These are phyloP conservation scores for Yoshiicerus persimilis DNA, from an alignment of 1,140 invertebrate species.

Conservation along the genomic window DNA sequence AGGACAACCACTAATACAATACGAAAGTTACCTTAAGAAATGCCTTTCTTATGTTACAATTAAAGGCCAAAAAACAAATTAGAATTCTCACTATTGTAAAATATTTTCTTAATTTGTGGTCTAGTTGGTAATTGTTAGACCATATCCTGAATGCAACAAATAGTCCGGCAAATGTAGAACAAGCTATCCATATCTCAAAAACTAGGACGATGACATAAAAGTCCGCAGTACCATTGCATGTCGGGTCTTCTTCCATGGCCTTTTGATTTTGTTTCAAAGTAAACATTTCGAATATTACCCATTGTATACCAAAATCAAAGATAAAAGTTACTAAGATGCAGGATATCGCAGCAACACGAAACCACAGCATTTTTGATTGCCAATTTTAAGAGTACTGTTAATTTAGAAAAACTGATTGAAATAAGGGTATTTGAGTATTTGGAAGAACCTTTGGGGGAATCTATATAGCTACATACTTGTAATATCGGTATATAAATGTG, in stretches of 20 bases:
- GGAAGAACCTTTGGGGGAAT: too few relatives aligned
- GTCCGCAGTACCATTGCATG: slow-evolving; percentile 24
- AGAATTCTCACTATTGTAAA: slow-evolving; percentile 31
- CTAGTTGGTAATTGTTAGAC: slow-evolving; percentile 46
- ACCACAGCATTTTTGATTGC: neutral
- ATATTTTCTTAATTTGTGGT: slow-evolving; percentile 25
- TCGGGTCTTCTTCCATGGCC: slow-evolving; percentile 29
- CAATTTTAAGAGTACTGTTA: neutral
- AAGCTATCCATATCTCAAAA: neutral
- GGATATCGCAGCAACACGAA: neutral
- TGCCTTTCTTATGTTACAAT: too few relatives aligned
- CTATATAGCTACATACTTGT: too few relatives aligned
- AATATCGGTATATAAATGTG: too few relatives aligned
- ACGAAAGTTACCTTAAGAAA: neutral
- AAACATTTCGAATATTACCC: neutral
- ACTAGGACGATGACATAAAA: slow-evolving; percentile 32
- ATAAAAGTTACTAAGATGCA: neutral
- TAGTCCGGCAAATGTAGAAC: neutral
- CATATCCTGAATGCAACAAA: slow-evolving; percentile 33
- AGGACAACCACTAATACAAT: neutral
- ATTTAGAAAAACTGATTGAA: too few relatives aligned
- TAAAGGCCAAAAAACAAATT: neutral
- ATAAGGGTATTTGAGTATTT: too few relatives aligned
- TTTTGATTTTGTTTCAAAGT: neutral
- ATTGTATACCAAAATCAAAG: neutral